Percentiles rank a stretch among this genome's conserved stretches.
Evolutionary conservation across 2,797 vertebrate species (phyloP).

Genomic region (Cephalopachus bancanus): DNA sequence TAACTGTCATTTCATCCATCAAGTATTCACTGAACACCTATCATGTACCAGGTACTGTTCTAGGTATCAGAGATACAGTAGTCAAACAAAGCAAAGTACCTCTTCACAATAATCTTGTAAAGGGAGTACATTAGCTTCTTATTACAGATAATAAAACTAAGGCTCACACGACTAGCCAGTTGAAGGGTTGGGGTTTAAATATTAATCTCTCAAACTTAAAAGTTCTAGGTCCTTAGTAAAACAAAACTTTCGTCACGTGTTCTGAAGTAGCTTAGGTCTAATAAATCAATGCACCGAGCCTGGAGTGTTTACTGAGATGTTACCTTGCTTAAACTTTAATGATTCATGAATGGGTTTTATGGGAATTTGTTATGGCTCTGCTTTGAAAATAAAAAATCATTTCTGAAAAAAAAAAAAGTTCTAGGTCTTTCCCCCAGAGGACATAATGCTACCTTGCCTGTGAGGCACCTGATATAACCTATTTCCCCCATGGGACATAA

Average conservation of each 20-base stretch:
- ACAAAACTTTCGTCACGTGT: too few relatives aligned
- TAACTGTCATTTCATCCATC: background rate
- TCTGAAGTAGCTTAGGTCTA: too few relatives aligned
- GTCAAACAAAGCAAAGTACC: background rate
- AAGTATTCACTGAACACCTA: background rate
- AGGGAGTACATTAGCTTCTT: background rate
- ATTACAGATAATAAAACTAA: background rate
- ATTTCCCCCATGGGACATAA: background rate
- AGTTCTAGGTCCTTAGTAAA: background rate
- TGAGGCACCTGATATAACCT: too few relatives aligned
- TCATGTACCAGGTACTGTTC: background rate
- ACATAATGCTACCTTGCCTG: background rate
- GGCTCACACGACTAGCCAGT: background rate
- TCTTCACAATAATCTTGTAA: background rate
- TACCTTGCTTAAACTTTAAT: too few relatives aligned
- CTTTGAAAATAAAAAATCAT: too few relatives aligned
- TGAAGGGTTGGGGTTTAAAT: background rate
- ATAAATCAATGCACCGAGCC: too few relatives aligned
- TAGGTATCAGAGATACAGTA: background rate
- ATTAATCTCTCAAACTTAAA: background rate
- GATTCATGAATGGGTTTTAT: too few relatives aligned
- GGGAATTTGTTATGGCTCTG: too few relatives aligned
- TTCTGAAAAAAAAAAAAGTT: too few relatives aligned
- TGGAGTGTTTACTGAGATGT: too few relatives aligned
- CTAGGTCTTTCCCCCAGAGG: background rate